Conservation (phyloP, 1,140 invertebrate genomes). For the Oscheius sp. region DNA sequence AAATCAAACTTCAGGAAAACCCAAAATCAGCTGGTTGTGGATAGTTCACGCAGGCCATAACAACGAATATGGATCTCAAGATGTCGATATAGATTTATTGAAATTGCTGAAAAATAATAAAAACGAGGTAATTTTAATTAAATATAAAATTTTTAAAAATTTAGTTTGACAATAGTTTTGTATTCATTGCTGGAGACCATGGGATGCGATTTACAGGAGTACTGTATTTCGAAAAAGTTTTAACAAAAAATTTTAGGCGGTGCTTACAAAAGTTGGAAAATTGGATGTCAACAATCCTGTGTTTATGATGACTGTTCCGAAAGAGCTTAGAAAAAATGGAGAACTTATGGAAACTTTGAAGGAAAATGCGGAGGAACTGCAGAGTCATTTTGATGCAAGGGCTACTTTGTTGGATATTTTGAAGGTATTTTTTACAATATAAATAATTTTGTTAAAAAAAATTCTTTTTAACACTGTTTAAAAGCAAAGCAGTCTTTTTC, state of each 20-base stretch:
- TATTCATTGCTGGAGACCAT: constrained; percentile 35
- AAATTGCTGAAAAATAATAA: constrained; percentile 13
- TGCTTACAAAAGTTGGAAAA: constrained; percentile 23
- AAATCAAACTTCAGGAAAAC: too few species aligned
- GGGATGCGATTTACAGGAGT: too few species aligned
- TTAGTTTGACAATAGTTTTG: constrained; percentile 36
- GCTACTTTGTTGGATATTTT: constrained; percentile 35
- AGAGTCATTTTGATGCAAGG: constrained; percentile 37
- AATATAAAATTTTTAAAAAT: too few species aligned
- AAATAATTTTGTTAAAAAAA: too few species aligned
- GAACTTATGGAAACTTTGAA: constrained; percentile 5
- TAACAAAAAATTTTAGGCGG: too few species aligned
- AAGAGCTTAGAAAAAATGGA: constrained; percentile 9
- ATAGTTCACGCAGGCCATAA: constrained; percentile 15
- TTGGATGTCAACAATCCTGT: constrained; percentile 35
- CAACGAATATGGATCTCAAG: constrained; percentile 1
- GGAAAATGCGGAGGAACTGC: constrained; percentile 32
- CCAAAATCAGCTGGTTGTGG: constrained; percentile 17
- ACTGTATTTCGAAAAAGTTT: too few species aligned
- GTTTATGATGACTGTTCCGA: constrained; percentile 32
- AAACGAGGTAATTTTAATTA: neutral
- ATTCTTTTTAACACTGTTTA: too few species aligned
- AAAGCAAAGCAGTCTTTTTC: too few species aligned
- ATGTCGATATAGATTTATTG: constrained; percentile 6
- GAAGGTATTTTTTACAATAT: constrained; percentile 5